phyloP scores from a whole-genome alignment of 1,140 invertebrate genomes.

The Rhizoglyphus robini region DNA sequence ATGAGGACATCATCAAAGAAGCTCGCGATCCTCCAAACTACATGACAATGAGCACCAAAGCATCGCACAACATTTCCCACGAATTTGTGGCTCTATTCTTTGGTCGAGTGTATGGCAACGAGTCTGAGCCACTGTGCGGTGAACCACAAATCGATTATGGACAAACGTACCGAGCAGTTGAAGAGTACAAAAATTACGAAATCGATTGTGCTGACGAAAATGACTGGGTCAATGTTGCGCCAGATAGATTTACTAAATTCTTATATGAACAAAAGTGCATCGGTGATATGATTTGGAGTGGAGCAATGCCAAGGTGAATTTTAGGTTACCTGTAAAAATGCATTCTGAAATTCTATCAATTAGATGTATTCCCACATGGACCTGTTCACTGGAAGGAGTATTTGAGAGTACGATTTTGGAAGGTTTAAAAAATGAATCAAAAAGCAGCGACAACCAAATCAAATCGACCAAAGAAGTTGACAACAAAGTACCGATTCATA shows the following conservation, averaged over 20 bases:
- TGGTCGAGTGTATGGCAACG: conserved; percentile 1
- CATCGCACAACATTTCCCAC: conserved; percentile 1
- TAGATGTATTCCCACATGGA: neutral
- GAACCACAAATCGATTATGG: conserved; percentile 9
- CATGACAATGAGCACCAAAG: conserved; percentile 15
- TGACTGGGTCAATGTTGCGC: neutral
- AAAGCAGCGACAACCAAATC: no score
- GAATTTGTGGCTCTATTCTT: conserved; percentile 14
- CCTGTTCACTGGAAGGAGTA: conserved; percentile 5
- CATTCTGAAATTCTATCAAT: no score
- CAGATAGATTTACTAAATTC: neutral
- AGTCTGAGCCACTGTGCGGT: conserved; percentile 12
- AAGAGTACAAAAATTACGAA: neutral
- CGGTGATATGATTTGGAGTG: conserved; percentile 17
- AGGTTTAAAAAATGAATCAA: no score
- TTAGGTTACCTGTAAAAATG: no score
- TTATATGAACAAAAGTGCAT: neutral
- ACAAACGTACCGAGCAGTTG: neutral
- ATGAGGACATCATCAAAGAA: neutral
- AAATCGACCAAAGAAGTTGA: no score
- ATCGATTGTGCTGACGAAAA: conserved; percentile 3
- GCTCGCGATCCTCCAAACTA: conserved; percentile 2
- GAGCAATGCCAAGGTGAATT: neutral
- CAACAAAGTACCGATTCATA: no score
- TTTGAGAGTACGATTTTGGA: no score